Evolutionary conservation across 2,888 invertebrate genomes (phyloP).

Genomic region (Cephus spinipes): DNA sequence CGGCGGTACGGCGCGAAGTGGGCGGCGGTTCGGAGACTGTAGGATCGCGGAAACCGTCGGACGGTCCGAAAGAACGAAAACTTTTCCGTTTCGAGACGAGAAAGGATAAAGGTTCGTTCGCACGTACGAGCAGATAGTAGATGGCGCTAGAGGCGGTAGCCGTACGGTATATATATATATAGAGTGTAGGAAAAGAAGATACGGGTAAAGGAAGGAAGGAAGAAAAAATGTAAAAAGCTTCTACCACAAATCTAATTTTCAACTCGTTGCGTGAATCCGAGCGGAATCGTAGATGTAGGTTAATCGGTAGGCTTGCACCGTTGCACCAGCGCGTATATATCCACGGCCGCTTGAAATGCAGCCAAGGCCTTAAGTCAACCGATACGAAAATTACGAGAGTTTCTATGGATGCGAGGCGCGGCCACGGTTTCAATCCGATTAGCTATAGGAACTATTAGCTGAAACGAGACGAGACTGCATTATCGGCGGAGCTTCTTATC

Average conservation of each 20-base stretch:
- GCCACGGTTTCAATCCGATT: not conserved
- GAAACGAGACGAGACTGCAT: not conserved
- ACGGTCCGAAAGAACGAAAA: not conserved
- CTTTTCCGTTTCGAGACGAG: not conserved
- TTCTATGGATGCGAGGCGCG: not conserved
- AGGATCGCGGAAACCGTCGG: not conserved
- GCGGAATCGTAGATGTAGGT: slow-evolving; percentile 14
- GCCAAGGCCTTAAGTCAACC: not conserved
- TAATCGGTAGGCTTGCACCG: slow-evolving; percentile 11
- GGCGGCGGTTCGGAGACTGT: not conserved
- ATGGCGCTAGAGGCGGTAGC: not conserved
- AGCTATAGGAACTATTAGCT: not conserved
- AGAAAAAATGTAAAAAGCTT: not conserved
- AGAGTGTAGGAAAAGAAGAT: not conserved
- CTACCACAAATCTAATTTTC: slow-evolving; percentile 2
- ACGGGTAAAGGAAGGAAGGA: not conserved
- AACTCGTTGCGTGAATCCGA: slow-evolving; percentile 5
- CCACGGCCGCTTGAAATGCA: not conserved
- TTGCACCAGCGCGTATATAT: not conserved
- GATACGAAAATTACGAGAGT: not conserved
- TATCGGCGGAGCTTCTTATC: not conserved
- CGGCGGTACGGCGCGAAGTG: too few species aligned
- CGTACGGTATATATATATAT: not conserved
- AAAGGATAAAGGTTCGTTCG: not conserved
- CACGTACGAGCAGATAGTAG: not conserved